These are phyloP conservation scores for Casuarius casuarius DNA, from an alignment of 2,113 vertebrate species.

Conservation along the genomic window DNA sequence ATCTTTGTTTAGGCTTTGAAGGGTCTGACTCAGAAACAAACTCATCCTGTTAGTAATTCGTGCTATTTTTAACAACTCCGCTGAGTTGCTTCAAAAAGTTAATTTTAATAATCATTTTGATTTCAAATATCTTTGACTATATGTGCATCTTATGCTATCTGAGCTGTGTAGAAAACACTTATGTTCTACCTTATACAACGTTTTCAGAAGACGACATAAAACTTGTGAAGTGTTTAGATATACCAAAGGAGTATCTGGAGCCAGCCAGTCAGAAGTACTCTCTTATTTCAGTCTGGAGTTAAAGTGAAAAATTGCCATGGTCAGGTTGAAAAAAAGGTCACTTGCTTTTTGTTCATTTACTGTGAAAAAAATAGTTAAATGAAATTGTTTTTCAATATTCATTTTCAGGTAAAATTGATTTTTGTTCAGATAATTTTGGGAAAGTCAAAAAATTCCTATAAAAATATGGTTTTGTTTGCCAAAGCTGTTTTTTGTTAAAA, in stretches of 20 bases:
- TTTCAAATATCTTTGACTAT: background rate
- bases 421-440: background rate
- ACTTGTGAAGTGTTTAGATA: background rate
- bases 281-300: background rate
- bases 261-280: background rate
- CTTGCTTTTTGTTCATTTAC: background rate
- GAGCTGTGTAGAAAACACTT: background rate
- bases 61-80: background rate
- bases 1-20: conserved; percentile 6
- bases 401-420: background rate
- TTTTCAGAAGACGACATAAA: background rate
- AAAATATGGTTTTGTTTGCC: background rate
- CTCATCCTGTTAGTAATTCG: background rate
- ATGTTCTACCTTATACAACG: background rate
- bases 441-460: background rate
- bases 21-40: conserved; percentile 10
- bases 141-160: background rate
- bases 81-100: background rate
- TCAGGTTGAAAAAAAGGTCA: too few relatives aligned
- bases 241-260: background rate
- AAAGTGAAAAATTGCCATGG: background rate
- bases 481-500: background rate
- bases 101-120: background rate
- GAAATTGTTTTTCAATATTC: background rate
- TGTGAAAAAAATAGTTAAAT: background rate